phyloP scores from a whole-genome alignment of 1,140 invertebrate genomes.

The Halyomorpha halys region DNA sequence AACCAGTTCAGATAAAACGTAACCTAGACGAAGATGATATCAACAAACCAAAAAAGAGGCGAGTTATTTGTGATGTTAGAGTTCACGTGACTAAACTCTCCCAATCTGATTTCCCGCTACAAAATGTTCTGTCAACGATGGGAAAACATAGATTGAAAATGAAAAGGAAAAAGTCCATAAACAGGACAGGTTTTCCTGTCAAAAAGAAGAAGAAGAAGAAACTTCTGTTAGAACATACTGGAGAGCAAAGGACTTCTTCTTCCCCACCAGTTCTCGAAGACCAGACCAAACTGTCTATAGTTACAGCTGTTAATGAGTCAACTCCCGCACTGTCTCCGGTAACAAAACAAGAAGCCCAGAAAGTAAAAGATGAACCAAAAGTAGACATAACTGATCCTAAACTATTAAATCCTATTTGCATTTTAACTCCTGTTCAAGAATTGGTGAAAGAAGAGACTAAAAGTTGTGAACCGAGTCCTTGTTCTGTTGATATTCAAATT shows the following conservation, averaged over 20 bases:
- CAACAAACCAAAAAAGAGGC: constrained; percentile 41
- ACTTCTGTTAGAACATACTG: constrained; percentile 29
- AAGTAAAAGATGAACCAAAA: constrained; percentile 36
- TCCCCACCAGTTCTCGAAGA: constrained; percentile 31
- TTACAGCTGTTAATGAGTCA: constrained; percentile 13
- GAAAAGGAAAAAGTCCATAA: constrained; percentile 60
- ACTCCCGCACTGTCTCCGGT: constrained; percentile 36
- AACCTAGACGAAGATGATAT: constrained; percentile 31
- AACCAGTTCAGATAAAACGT: constrained; percentile 21
- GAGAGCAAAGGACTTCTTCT: constrained; percentile 26
- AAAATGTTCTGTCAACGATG: constrained; percentile 28
- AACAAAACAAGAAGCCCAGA: constrained; percentile 44
- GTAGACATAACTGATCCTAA: background rate
- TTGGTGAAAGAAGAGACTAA: too few species aligned
- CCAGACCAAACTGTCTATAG: constrained; percentile 31
- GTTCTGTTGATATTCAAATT: background rate
- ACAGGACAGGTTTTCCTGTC: constrained; percentile 76
- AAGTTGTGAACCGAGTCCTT: too few species aligned
- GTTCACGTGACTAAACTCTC: constrained; percentile 43
- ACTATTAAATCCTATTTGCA: too few species aligned
- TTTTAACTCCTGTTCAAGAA: too few species aligned
- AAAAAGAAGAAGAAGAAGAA: constrained; percentile 76
- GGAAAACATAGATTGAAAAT: constrained; percentile 31
- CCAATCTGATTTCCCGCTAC: constrained; percentile 36
- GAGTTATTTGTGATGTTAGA: constrained; percentile 44